phyloP scores from a whole-genome alignment of 2,113 vertebrate species.

The Hirundichthys speculiger region DNA sequence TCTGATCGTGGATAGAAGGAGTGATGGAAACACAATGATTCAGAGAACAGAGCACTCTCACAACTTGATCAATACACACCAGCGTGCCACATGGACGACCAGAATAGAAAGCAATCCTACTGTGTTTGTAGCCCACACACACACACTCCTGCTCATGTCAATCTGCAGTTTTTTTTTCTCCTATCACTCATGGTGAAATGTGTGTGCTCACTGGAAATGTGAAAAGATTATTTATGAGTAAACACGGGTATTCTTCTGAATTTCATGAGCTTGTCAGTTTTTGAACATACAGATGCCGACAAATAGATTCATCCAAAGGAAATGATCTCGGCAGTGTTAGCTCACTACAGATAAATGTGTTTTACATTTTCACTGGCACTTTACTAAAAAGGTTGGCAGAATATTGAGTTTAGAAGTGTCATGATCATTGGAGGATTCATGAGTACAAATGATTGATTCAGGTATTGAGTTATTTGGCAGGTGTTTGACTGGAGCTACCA shows the following conservation, averaged over 20 bases:
- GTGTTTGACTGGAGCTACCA: too few species aligned
- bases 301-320: too few species aligned
- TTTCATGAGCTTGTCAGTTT: neutral
- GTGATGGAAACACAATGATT: conserved; percentile 61
- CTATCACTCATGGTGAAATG: conserved; percentile 16
- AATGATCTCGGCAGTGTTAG: too few species aligned
- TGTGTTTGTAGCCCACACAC: conserved; percentile 57
- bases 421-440: too few species aligned
- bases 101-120: conserved; percentile 47
- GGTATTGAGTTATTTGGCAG: too few species aligned
- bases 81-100: conserved; percentile 34
- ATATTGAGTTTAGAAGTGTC: too few species aligned
- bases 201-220: neutral
- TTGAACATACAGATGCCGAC: neutral
- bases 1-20: conserved; percentile 42
- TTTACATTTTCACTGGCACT: too few species aligned
- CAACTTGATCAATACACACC: conserved; percentile 58
- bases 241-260: neutral
- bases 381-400: too few species aligned
- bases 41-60: conserved; percentile 49
- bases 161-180: conserved; percentile 38
- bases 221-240: neutral
- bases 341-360: too few species aligned
- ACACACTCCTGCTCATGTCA: conserved; percentile 17
- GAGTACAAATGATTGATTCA: too few species aligned